Evolutionary conservation across 1,140 invertebrate species (phyloP), one percentile per base, ranked within the genome.

Genomic region (Diploscapter pachys): DNA sequence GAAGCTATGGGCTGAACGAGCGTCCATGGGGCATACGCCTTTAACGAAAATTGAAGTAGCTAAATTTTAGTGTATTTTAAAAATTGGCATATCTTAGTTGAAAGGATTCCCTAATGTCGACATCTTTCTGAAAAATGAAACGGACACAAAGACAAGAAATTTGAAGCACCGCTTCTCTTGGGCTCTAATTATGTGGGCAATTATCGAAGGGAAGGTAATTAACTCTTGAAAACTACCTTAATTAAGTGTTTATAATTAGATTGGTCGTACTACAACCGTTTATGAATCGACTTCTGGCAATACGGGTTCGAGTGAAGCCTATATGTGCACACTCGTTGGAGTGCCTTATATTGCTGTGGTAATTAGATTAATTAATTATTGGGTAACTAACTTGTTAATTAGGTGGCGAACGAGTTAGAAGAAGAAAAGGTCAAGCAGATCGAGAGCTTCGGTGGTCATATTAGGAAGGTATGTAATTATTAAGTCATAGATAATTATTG

Each of bases 201-300:
- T 81, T 3, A 48, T 79, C 9, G 80, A 81, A 68, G 80, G 80
- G 50, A 56, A 64, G 54, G 72, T 71, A 49, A 70, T 13, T 3
- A 56, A 31, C 11, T 50, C 13, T 9, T 51, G n/a, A 55, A 11
- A 70, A n/a, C n/a, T 11, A 6, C 48, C 62, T 57, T 59, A 51
- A 50, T 68, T 59, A 59, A 55, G 6, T 53, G 63, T 52, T 54
- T 61, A 73, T 55, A 59, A 56, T 61, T 13, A 78, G 52, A 59
- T 81, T 49, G 9, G 53, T 57, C n/a, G 50, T 11, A 77, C 80
- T 51, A 81, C 81, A 11, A 76, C 69, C 2, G 69, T 81, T 52
- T 81, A 82, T 63, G 80, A 81, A 54, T 81, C 81, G 4, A 81
- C 80, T 31, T 75, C 71, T 71, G 80, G 80, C 13, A 81, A 82